Base-by-base conservation (phyloP, 2,888 invertebrate species). In the Pseudanteris insignis region DNA sequence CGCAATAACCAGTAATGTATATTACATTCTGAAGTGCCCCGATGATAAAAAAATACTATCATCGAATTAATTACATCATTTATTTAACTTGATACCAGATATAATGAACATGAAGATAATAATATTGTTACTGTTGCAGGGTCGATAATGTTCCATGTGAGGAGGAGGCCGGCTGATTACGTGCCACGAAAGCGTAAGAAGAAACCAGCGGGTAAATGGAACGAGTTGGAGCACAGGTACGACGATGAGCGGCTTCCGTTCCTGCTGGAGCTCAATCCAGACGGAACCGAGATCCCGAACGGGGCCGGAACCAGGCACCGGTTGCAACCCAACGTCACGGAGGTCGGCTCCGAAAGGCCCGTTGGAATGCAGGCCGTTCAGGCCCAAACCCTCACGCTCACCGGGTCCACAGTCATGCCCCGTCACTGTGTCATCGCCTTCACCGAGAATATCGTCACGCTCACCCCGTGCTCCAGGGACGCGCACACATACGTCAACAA, bases 61-160 rank as follows among this genome's bases (percentile, higher is more conserved):
- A n/a, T n/a, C n/a, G n/a, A n/a, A n/a, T n/a, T n/a, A n/a, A n/a
- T n/a, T n/a, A n/a, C n/a, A n/a, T n/a, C n/a, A n/a, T n/a, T n/a
- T n/a, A n/a, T n/a, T n/a, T n/a, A n/a, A n/a, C n/a, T n/a, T n/a
- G n/a, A n/a, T n/a, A n/a, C n/a, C n/a, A n/a, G n/a, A n/a, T n/a
- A n/a, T n/a, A n/a, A n/a, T 18, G 18, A 18, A 18, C 3, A 18
- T 18, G 18, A 18, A 18, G 6, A 18, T 18, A 18, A n/a, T n/a
- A n/a, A n/a, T n/a, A n/a, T n/a, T n/a, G n/a, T n/a, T n/a, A n/a
- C n/a, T 18, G 18, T 18, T 9, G 3, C 30, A 93, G 96, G 96
- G 81, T 94, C 94, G 75, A 92, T 97, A 78, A 96, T 96, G 91
- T 97, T 97, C 81, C 96, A 97, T 83, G 93, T 97, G 80, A 87